phyloP scores from a whole-genome alignment of 2,113 vertebrate genomes.

The Nycticebus coucang region DNA sequence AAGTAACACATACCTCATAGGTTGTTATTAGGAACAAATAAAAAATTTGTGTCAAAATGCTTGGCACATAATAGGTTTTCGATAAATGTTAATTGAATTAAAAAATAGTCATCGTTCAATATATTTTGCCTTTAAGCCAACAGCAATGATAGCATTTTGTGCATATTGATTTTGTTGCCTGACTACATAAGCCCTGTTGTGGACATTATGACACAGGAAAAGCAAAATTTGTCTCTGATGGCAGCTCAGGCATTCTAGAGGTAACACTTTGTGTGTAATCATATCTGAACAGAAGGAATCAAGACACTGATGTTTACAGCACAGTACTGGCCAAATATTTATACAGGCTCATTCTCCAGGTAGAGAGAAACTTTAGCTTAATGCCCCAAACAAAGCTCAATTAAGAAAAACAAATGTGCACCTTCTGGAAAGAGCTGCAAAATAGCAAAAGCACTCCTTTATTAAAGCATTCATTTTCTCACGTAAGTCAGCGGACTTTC shows the following conservation, averaged over 20 bases:
- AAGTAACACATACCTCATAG: not conserved
- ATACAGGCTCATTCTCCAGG: not conserved
- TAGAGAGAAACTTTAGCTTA: not conserved
- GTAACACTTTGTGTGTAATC: not conserved
- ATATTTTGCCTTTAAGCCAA: not conserved
- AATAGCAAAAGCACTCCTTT: not conserved
- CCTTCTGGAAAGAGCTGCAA: not conserved
- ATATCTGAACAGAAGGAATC: not conserved
- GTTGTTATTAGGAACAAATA: slow-evolving; percentile 8
- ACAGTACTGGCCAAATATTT: slow-evolving; percentile 13
- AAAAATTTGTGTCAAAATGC: not conserved
- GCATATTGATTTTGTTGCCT: not conserved
- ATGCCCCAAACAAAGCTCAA: not conserved
- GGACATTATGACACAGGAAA: not conserved
- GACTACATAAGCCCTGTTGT: not conserved
- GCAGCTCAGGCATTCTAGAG: not conserved
- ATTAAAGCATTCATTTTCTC: not conserved
- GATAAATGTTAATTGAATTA: slow-evolving; percentile 36
- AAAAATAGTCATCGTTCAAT: not conserved
- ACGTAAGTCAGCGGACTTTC: slow-evolving; percentile 8
- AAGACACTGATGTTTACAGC: not conserved
- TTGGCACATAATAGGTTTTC: not conserved
- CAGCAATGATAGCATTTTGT: not conserved
- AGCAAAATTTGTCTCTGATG: not conserved
- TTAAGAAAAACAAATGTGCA: slow-evolving; percentile 31